Evolutionary conservation across 2,113 vertebrate genomes (phyloP).

Genomic region (Rhineura floridana): DNA sequence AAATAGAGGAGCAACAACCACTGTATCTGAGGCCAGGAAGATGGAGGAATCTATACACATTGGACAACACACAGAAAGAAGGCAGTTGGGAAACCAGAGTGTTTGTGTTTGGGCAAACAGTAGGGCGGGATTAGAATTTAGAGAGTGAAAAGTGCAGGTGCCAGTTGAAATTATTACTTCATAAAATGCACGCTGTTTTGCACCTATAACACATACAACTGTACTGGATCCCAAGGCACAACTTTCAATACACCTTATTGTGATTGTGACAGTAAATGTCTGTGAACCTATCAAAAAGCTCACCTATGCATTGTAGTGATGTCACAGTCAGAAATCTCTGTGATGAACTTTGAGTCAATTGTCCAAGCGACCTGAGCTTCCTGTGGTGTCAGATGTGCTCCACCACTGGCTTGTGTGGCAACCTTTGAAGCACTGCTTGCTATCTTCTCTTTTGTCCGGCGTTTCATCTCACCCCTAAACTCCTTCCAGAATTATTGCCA

Average conservation of each 20-base stretch:
- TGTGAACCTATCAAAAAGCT: constrained; percentile 74
- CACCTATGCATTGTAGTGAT: constrained; percentile 77
- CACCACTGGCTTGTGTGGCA: constrained; percentile 74
- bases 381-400: constrained; percentile 75
- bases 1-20: constrained; percentile 80
- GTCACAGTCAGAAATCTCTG: constrained; percentile 75
- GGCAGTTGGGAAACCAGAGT: constrained; percentile 76
- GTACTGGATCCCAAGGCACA: constrained; percentile 72
- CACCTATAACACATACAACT: constrained; percentile 76
- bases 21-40: constrained; percentile 78
- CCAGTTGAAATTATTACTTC: constrained; percentile 47
- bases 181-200: constrained; percentile 64
- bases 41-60: constrained; percentile 78
- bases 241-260: constrained; percentile 66
- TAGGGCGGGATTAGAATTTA: constrained; percentile 70
- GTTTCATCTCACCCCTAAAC: constrained; percentile 65
- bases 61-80: constrained; percentile 79
- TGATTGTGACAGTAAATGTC: constrained; percentile 73
- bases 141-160: constrained; percentile 61
- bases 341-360: constrained; percentile 73
- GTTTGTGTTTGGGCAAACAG: constrained; percentile 75
- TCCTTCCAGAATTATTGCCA: constrained; percentile 53
- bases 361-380: constrained; percentile 72
- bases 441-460: constrained; percentile 77
- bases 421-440: constrained; percentile 74